These are phyloP conservation scores for Cavia porcellus DNA, from an alignment of 2,113 vertebrate genomes.

Conservation along the genomic window DNA sequence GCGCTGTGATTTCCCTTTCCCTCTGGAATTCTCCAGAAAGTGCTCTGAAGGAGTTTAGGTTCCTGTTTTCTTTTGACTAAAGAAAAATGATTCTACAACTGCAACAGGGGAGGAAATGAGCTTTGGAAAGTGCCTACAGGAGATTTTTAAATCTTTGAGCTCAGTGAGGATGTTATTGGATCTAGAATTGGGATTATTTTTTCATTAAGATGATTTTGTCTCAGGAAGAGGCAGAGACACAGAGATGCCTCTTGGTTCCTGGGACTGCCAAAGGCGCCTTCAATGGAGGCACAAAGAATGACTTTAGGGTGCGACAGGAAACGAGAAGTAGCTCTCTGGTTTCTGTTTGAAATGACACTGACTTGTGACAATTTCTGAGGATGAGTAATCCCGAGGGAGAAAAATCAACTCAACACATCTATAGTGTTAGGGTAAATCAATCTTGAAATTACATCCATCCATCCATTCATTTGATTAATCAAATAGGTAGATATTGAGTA, in stretches of 20 bases:
- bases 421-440: neutral
- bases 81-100: neutral
- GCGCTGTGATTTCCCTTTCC: neutral
- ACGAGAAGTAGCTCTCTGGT: neutral
- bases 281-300: neutral
- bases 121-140: neutral
- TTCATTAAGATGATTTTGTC: conserved; percentile 15
- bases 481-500: neutral
- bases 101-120: neutral
- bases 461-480: neutral
- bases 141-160: conserved; percentile 31
- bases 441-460: neutral
- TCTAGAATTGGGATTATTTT: neutral
- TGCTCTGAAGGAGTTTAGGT: conserved; percentile 13
- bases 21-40: conserved; percentile 52
- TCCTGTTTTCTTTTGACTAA: conserved; percentile 50
- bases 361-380: neutral
- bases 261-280: neutral
- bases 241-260: neutral
- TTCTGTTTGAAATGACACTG: neutral
- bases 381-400: neutral
- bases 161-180: neutral
- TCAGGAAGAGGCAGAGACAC: neutral
- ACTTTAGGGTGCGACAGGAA: neutral
- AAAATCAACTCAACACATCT: neutral